These are phyloP conservation scores for Eremobia ochroleuca DNA, from an alignment of 2,888 invertebrate genomes.

Conservation along the genomic window DNA sequence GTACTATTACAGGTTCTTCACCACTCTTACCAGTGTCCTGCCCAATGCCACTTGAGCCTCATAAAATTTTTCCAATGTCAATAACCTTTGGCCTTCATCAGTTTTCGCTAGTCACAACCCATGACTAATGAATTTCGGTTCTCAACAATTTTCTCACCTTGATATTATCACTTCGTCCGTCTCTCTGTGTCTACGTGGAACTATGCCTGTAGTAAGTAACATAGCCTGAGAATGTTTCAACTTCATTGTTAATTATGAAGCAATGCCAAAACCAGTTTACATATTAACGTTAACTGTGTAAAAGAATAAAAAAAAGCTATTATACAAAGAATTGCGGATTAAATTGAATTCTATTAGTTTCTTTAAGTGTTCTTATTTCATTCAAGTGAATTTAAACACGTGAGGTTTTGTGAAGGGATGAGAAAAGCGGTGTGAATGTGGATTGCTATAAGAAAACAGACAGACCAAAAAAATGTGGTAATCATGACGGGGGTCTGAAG, in stretches of 20 bases:
- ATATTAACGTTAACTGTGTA: constrained; percentile 13
- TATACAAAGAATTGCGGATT: constrained; percentile 19
- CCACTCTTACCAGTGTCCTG: background rate
- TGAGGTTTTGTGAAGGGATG: background rate
- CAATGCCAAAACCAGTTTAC: constrained; percentile 44
- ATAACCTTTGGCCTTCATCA: constrained; percentile 34
- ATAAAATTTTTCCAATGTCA: constrained; percentile 29
- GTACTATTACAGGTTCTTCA: background rate
- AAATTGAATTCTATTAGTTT: background rate
- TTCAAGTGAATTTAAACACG: constrained; percentile 15
- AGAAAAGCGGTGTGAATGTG: no score
- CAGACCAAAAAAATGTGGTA: background rate
- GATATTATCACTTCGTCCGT: background rate
- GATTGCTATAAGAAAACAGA: no score
- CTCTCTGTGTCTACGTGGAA: background rate
- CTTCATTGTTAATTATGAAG: constrained; percentile 42
- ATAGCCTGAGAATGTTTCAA: constrained; percentile 11
- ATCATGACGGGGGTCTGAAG: background rate
- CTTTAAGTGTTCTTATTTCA: background rate
- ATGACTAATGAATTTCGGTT: constrained; percentile 30
- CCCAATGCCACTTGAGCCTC: constrained; percentile 6
- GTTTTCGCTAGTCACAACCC: constrained; percentile 6
- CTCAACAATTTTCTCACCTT: constrained; percentile 8
- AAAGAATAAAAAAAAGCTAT: constrained; percentile 35
- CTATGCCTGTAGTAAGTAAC: constrained; percentile 4